Conservation (phyloP, 1,140 invertebrate species). For the Callitettix versicolor region DNA sequence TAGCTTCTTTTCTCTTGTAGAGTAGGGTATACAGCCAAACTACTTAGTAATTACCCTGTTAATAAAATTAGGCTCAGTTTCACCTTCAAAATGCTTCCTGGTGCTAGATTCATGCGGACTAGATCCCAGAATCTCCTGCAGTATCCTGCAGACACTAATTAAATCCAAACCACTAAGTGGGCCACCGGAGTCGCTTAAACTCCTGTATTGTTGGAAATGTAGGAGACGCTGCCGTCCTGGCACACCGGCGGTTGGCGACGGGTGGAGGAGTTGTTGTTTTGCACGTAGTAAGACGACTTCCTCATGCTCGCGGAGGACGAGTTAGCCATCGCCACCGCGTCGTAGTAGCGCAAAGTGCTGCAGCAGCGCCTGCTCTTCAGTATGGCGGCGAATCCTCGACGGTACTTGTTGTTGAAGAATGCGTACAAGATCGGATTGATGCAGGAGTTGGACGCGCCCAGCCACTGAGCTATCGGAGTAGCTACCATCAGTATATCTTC, state of each 20-base stretch:
- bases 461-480: conserved; percentile 89
- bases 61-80: background rate
- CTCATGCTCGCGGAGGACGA: conserved; percentile 67
- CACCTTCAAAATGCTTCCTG: background rate
- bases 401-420: conserved; percentile 93
- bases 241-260: conserved; percentile 23
- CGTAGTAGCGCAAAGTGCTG: conserved; percentile 67
- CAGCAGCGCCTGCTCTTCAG: conserved; percentile 75
- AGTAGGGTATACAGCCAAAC: background rate
- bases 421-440: conserved; percentile 97
- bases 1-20: background rate
- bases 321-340: conserved; percentile 64
- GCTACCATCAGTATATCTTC: conserved; percentile 69
- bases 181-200: conserved; percentile 20
- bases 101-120: background rate
- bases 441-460: conserved; percentile 90
- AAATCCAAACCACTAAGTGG: background rate
- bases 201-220: conserved; percentile 31
- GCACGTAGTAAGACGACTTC: conserved; percentile 71
- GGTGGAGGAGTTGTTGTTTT: conserved; percentile 42
- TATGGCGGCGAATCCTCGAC: conserved; percentile 83
- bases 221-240: conserved; percentile 30
- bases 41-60: background rate
- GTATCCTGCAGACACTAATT: background rate
- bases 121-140: background rate